Conservation (phyloP, 2,888 invertebrate species). For the Tolmerus cingulatus region DNA sequence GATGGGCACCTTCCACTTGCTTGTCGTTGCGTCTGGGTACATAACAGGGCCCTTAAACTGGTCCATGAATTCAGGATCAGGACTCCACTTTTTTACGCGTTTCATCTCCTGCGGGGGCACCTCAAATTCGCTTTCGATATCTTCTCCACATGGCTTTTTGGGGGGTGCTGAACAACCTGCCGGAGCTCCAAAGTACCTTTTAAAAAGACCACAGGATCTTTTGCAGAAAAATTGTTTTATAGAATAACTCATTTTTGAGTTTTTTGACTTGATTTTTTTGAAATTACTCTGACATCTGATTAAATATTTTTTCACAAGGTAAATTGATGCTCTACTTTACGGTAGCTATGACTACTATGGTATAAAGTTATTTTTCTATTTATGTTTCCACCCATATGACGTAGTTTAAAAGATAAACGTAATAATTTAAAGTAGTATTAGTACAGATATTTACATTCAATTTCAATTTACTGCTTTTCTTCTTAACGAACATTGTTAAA, state of each 20-base stretch:
- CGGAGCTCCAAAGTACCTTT: not conserved
- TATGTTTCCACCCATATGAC: no score
- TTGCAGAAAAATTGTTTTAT: not conserved
- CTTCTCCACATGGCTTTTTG: not conserved
- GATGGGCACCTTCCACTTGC: slow-evolving; percentile 55
- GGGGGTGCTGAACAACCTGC: not conserved
- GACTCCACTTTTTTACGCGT: slow-evolving; percentile 66
- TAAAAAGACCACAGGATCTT: not conserved
- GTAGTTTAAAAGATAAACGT: no score
- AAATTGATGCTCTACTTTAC: not conserved
- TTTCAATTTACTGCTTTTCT: no score
- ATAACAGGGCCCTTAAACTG: slow-evolving; percentile 68
- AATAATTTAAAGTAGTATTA: no score
- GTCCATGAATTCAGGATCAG: slow-evolving; percentile 70
- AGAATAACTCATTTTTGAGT: not conserved
- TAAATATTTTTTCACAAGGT: not conserved
- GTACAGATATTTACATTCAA: no score
- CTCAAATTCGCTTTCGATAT: not conserved
- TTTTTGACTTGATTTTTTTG: not conserved
- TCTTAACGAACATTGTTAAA: no score
- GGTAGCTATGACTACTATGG: no score
- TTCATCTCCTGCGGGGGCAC: not conserved
- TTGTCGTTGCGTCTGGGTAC: slow-evolving; percentile 66
- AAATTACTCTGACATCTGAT: not conserved
- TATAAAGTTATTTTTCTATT: no score